Percentiles rank a stretch among this genome's conserved stretches.
Evolutionary conservation across 2,888 invertebrate species (phyloP).

Genomic region (Pimpla rufipes): DNA sequence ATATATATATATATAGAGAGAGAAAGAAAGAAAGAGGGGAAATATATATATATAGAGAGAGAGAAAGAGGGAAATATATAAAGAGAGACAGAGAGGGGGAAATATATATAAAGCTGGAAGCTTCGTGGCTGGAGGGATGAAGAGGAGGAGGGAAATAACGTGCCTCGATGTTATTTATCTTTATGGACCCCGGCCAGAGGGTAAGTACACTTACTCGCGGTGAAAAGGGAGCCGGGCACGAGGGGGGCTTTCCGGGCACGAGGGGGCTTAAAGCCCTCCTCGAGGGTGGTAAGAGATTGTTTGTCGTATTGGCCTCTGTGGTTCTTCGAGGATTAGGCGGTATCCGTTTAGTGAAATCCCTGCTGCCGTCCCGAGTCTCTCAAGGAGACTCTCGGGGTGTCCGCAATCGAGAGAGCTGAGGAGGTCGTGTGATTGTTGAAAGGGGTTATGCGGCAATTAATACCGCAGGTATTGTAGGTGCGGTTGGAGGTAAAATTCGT

Average conservation of each 20-base stretch:
- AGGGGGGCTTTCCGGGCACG: conserved; percentile 71
- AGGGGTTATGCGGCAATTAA: too few species aligned
- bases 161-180: conserved; percentile 84
- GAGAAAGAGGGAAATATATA: not conserved
- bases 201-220: conserved; percentile 83
- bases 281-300: conserved; percentile 84
- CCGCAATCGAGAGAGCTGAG: conserved; percentile 41
- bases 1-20: not conserved
- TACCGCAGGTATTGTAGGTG: too few species aligned
- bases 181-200: conserved; percentile 85
- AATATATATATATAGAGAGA: too few species aligned
- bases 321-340: conserved; percentile 80
- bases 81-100: too few species aligned
- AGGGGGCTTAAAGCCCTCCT: conserved; percentile 82
- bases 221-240: conserved; percentile 73
- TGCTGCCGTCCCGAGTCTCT: conserved; percentile 62
- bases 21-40: too few species aligned
- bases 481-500: too few species aligned
- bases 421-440: conserved; percentile 46
- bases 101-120: conserved; percentile 26
- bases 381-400: conserved; percentile 53
- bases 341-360: conserved; percentile 80
- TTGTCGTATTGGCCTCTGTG: conserved; percentile 82
- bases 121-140: conserved; percentile 30
- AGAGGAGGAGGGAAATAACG: conserved; percentile 58